phyloP scores from a whole-genome alignment of 2,113 vertebrate species.

The Ranitomeya variabilis region DNA sequence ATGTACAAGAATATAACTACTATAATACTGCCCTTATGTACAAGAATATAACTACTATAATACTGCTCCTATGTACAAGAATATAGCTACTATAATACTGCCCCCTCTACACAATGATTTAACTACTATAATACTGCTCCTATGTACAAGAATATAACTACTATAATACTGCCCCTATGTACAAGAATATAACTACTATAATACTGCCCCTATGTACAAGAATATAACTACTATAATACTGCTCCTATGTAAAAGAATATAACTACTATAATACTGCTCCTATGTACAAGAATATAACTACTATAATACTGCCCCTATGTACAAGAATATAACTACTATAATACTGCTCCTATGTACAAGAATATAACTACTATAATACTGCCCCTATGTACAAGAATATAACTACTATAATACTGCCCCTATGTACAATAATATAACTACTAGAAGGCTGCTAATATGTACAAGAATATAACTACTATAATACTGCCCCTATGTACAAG shows the following conservation, averaged over 20 bases:
- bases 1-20: conserved; percentile 7
- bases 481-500: background rate
- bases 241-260: background rate
- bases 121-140: background rate
- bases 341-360: conserved; percentile 5
- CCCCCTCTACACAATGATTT: background rate
- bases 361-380: conserved; percentile 12
- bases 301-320: conserved; percentile 4
- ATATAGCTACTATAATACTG: conserved; percentile 20
- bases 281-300: conserved; percentile 6
- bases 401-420: conserved; percentile 1
- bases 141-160: conserved; percentile 10
- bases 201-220: background rate
- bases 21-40: background rate
- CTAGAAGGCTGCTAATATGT: background rate
- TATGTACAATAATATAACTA: background rate
- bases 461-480: conserved; percentile 19
- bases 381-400: background rate
- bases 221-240: conserved; percentile 9
- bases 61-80: background rate
- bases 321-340: conserved; percentile 15
- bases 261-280: background rate
- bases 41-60: conserved; percentile 13
- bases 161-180: conserved; percentile 15
- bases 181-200: conserved; percentile 6